Conservation (phyloP, 30 jellyfish, hydroid and myxozoan species). For the Hydractinia echinata region DNA sequence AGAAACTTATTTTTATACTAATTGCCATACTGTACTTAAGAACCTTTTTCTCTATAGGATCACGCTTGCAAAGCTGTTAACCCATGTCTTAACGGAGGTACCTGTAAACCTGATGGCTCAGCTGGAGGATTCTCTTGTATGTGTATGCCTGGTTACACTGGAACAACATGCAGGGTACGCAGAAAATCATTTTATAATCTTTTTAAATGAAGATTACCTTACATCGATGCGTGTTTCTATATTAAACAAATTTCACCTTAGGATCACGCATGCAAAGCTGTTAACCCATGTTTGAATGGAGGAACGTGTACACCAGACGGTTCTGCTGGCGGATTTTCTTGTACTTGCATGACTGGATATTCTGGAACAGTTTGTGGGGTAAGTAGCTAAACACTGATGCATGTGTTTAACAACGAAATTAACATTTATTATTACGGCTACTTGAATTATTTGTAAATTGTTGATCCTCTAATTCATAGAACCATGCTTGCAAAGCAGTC, state of each 20-base stretch:
- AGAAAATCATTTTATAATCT: not conserved
- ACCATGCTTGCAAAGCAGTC: slow-evolving; percentile 24
- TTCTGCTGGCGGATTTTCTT: slow-evolving; percentile 9
- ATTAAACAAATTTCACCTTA: not conserved
- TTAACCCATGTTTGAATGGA: slow-evolving; percentile 9
- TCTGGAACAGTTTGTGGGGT: slow-evolving; percentile 5
- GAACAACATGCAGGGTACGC: slow-evolving; percentile 54
- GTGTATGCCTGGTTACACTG: slow-evolving; percentile 56
- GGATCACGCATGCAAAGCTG: slow-evolving; percentile 5
- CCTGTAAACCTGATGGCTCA: slow-evolving; percentile 18
- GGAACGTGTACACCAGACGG: slow-evolving; percentile 19
- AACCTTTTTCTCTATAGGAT: not conserved
- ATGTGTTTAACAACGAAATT: too few species aligned
- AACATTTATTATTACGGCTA: too few species aligned
- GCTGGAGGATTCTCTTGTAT: slow-evolving; percentile 34
- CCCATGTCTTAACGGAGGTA: slow-evolving; percentile 12
- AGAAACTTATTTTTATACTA: too few species aligned
- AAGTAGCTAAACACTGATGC: not conserved
- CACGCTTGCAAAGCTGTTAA: slow-evolving; percentile 5
- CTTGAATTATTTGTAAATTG: too few species aligned
- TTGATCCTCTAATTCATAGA: not conserved
- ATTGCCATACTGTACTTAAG: not conserved
- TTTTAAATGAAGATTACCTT: not conserved
- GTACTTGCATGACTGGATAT: slow-evolving; percentile 13
- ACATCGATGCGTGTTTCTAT: too few species aligned